phyloP scores from a whole-genome alignment of 2,113 vertebrate species.

The Enhydra lutris region DNA sequence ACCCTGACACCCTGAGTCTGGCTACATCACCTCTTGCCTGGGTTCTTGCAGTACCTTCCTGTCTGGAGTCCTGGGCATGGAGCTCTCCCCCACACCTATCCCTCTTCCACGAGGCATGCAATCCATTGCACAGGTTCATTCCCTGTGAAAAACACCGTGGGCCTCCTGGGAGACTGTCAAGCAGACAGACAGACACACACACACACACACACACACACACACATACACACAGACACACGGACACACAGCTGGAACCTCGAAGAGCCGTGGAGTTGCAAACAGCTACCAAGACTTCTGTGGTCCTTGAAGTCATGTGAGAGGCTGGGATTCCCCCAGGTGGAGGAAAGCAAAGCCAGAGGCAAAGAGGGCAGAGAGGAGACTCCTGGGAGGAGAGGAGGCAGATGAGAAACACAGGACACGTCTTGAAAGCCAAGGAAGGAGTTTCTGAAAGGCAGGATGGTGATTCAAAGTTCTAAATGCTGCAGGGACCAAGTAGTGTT shows the following conservation, averaged over 20 bases:
- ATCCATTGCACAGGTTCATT: too few relatives aligned
- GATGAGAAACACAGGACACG: neutral
- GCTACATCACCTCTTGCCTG: neutral
- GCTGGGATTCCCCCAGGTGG: neutral
- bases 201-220: neutral
- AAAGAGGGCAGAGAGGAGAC: neutral
- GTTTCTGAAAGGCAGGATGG: neutral
- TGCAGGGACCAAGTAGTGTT: neutral
- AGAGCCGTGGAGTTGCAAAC: neutral
- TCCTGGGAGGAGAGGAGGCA: neutral
- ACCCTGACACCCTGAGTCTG: neutral
- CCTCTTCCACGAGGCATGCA: neutral
- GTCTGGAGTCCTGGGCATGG: too few relatives aligned
- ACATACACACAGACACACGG: neutral
- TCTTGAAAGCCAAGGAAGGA: neutral
- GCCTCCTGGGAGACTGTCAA: too few relatives aligned
- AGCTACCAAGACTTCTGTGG: neutral
- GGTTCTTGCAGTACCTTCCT: neutral
- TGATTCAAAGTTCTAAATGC: neutral
- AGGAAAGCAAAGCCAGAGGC: neutral
- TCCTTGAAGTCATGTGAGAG: neutral
- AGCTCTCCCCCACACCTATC: fast-evolving
- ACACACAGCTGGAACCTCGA: neutral
- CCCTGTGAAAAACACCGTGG: neutral
- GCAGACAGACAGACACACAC: neutral